Evolutionary conservation across 2,888 invertebrate species (phyloP), one percentile per base, ranked within the genome.

Genomic region (Epinotia nisella): DNA sequence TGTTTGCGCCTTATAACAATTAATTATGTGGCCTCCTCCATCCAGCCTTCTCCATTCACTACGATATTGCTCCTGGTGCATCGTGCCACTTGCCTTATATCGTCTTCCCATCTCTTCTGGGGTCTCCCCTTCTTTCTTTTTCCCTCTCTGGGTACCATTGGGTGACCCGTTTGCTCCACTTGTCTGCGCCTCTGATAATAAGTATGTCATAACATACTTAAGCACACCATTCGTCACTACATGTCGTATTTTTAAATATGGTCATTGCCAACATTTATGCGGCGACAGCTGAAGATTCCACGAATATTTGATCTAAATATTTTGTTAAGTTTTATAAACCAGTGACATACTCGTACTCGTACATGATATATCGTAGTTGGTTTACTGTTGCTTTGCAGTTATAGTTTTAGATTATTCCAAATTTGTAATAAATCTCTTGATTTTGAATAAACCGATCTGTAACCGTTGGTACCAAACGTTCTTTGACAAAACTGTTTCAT

Each of bases 281-380:
- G 39, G 41, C 3, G 39, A 53, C 3, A 70, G 45, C 17, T 10
- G 4, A 11, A 13, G 5, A 17, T 56, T 35, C 56, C 19, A 64
- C 11, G 58, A 64, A n/a, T 64, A 49, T 56, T 29, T 70, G 17
- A 56, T 21, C n/a, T 15, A 19, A 56, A 55, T 65, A 55, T 65
- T 15, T 35, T 53, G 19, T 19, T 64, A n/a, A 21, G 39, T n/a
- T 66, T 21, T 11, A 49, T 51, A 13, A 66, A 39, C 55, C 55
- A 19, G 39, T 55, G 55, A 55, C 55, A 39, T n/a, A n/a, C n/a
- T n/a, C n/a, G n/a, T n/a, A n/a, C n/a, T n/a, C n/a, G n/a, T 55
- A 39, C 21, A 21, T 55, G 21, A 10, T 55, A 39, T 65, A n/a
- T 35, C 9, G 5, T 13, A 24, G 35, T 35, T n/a, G 13, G 51